phyloP scores from a whole-genome alignment of 1,140 invertebrate species.

The Euura saliciscinereae region DNA sequence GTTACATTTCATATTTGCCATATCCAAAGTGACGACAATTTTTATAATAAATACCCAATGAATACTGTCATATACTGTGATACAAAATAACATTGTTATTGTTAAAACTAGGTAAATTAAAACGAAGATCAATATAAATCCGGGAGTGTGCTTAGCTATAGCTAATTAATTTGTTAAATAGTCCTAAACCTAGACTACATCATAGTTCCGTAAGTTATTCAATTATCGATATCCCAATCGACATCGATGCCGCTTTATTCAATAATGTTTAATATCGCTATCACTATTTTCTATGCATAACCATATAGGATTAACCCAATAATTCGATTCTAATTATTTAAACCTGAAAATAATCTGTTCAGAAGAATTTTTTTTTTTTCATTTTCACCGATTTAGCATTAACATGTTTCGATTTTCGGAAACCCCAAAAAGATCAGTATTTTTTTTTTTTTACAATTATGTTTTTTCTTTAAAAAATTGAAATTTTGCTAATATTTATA shows the following conservation, averaged over 20 bases:
- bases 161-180: slow-evolving; percentile 47
- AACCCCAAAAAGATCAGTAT: not conserved
- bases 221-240: slow-evolving; percentile 39
- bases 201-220: slow-evolving; percentile 37
- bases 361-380: not conserved
- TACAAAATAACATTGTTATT: slow-evolving; percentile 58
- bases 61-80: slow-evolving; percentile 58
- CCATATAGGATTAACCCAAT: not conserved
- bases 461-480: not conserved
- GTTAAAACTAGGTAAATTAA: slow-evolving; percentile 52
- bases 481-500: too few relatives aligned
- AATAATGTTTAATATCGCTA: not conserved
- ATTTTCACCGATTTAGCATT: not conserved
- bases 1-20: slow-evolving; percentile 59
- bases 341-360: slow-evolving; percentile 17
- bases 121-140: slow-evolving; percentile 32
- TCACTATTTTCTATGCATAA: not conserved
- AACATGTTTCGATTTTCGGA: not conserved
- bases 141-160: slow-evolving; percentile 25
- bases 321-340: slow-evolving; percentile 18
- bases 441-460: not conserved
- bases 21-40: slow-evolving; percentile 58
- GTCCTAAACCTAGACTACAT: slow-evolving; percentile 37
- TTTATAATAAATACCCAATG: slow-evolving; percentile 50
- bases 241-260: slow-evolving; percentile 33